Evolutionary conservation across 1,140 invertebrate genomes (phyloP), one percentile per base, ranked within the genome.

Genomic region (Euwallacea fornicatus): DNA sequence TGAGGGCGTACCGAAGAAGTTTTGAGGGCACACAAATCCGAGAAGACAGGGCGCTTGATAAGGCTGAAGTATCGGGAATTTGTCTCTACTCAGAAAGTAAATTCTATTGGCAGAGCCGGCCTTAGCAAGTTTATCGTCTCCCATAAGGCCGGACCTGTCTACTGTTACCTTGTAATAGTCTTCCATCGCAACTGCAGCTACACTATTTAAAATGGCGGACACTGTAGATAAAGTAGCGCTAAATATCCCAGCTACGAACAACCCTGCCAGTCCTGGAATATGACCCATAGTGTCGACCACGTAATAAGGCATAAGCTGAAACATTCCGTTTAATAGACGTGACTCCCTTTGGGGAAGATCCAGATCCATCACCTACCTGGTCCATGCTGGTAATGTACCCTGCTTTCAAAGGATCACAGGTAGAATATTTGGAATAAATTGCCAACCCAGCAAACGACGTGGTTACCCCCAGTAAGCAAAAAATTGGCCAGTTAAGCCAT

Each of bases 181-280:
- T 77, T 94, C 90, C 65, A 94, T 84, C 0, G 91, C 93, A 15
- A 96, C 92, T 11, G 93, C 93, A 9, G 94, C 90, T 15, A 96
- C 82, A 9, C 93, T 92, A 81, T 95, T 96, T 41, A 95, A 83
- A 42, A 90, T 87, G 7, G 93, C 93, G 0, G 93, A 95, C 58
- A 96, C 88, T 0, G 94, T 94, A 66, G 92, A 94, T 1, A 97
- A 84, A 0, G 93, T 90, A 3, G 92, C 94, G 76, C 90, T 92
- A 75, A 95, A 94, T 50, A 96, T 89, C 54, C 93, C 87, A 70
- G 92, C 90, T 1, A 95, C 88, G 80, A 95, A 94, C 9, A 96
- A 81, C 4, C 94, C 93, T 2, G 91, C 83, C 9, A 95, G 73
- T 7, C 93, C 93, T 9, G 88, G 88, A 41, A 88, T 80, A 42